Evolutionary conservation across 2,888 invertebrate genomes (phyloP), one percentile per base, ranked within the genome.

Genomic region (Lepidocyrtoides sp.): DNA sequence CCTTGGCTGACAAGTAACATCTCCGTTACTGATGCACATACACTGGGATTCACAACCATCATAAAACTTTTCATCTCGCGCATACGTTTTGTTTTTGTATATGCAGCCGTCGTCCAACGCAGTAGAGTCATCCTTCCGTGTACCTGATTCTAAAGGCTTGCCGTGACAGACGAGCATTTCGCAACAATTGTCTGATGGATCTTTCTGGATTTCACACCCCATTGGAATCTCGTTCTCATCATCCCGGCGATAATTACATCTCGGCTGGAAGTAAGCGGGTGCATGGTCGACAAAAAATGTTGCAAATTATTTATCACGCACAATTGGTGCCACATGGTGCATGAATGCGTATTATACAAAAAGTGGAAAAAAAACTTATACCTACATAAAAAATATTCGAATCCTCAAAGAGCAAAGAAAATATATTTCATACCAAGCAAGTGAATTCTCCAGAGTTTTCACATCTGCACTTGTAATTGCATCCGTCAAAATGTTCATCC

Each of bases 41-140:
- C 98, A 98, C 51, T 97, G 96, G 94, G 97, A 96, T 83, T 97
- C 96, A 94, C 98, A 98, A n/a, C 97, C 98, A 92, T 98, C 97
- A 94, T 97, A 96, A 95, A 98, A 97, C 20, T 96, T 96, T 93
- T 97, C 96, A 3, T 98, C 97, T 69, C 97, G 96, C 75, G 96
- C 95, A 94, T 98, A 97, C 0, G 97, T 97, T 91, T 96, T 96
- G 94, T 97, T 97, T 14, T 96, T 97, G 93, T 97, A 96, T 1
- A 96, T 95, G 94, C 98, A 96, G 92, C 96, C 96, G 95, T 96
- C 96, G 92, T 95, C 95, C 0, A 95, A 95, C 91, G 95, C 95
- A n/a, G 95, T 95, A 94, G 92, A 88, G 44, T 88, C 89, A 69
- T 92, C 93, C 85, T 93, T 92, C 41, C 92, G 81, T 23, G 87